A percentile compares a stretch with the other conserved stretches of the same genome.
Conservation (phyloP, 2,113 vertebrate genomes). For the Dissostichus mawsoni region DNA sequence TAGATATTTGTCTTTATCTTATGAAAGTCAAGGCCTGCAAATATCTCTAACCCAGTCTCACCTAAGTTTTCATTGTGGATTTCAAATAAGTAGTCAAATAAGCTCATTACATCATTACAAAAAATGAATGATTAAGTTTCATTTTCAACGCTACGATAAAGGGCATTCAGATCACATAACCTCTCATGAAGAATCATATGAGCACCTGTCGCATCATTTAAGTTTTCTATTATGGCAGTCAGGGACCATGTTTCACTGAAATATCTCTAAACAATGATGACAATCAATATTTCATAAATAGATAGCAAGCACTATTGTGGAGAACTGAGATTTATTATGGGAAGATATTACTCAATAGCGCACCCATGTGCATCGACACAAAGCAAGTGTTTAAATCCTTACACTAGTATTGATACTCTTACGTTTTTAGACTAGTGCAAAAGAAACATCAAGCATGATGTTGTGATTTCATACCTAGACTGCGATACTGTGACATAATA, state of each 20-base stretch:
- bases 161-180: slow-evolving; percentile 31
- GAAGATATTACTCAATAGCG: slow-evolving; percentile 30
- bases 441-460: slow-evolving; percentile 36
- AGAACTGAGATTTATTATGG: slow-evolving; percentile 28
- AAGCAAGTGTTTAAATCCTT: slow-evolving; percentile 23
- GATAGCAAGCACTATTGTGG: slow-evolving; percentile 53
- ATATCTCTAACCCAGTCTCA: background rate
- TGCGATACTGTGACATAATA: slow-evolving; percentile 76
- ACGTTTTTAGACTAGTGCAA: slow-evolving; percentile 40
- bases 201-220: slow-evolving; percentile 38
- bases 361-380: slow-evolving; percentile 6
- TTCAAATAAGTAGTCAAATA: background rate
- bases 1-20: background rate
- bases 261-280: slow-evolving; percentile 68
- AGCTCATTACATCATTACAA: background rate
- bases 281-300: slow-evolving; percentile 76
- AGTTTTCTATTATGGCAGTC: slow-evolving; percentile 56
- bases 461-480: slow-evolving; percentile 63
- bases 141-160: slow-evolving; percentile 3
- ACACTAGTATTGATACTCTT: slow-evolving; percentile 32
- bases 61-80: background rate
- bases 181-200: slow-evolving; percentile 7
- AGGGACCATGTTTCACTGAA: slow-evolving; percentile 70
- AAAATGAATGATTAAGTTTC: background rate
- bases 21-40: slow-evolving; percentile 30